phyloP scores from a whole-genome alignment of 2,113 vertebrate species.

The Cololabis saira region DNA sequence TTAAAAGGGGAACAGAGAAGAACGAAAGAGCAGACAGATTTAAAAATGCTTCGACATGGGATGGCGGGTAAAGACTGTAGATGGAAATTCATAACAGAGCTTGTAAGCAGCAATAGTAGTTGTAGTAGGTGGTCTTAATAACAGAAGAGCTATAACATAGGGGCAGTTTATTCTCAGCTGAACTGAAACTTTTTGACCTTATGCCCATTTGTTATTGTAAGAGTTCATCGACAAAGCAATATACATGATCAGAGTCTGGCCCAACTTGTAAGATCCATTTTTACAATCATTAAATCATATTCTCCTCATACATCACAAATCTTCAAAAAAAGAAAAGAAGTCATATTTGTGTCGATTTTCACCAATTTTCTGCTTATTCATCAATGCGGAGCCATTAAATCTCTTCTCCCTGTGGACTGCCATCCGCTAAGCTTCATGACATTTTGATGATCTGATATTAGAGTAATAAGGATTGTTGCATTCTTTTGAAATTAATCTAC shows the following conservation, averaged over 20 bases:
- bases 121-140: slow-evolving; percentile 4
- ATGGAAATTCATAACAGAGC: slow-evolving; percentile 7
- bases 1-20: slow-evolving; percentile 21
- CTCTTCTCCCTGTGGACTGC: not conserved
- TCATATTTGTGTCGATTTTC: slow-evolving; percentile 4
- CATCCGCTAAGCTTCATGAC: not conserved
- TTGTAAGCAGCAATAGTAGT: not conserved
- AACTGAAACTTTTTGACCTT: not conserved
- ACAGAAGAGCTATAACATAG: not conserved
- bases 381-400: slow-evolving; percentile 10
- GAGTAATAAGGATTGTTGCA: not conserved
- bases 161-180: not conserved
- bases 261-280: slow-evolving; percentile 5
- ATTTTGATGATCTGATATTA: slow-evolving; percentile 8
- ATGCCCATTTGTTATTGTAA: slow-evolving; percentile 25
- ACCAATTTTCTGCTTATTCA: slow-evolving; percentile 9
- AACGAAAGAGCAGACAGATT: not conserved
- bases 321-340: not conserved
- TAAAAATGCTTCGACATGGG: slow-evolving; percentile 7
- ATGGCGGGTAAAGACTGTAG: not conserved
- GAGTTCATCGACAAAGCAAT: slow-evolving; percentile 20
- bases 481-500: slow-evolving; percentile 26
- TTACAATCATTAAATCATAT: slow-evolving; percentile 30
- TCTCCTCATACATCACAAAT: not conserved
- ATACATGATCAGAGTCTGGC: slow-evolving; percentile 11